Evolutionary conservation across 2,797 vertebrate species (phyloP), one percentile per base, ranked within the genome.

Genomic region (Enteromius radiatus): DNA sequence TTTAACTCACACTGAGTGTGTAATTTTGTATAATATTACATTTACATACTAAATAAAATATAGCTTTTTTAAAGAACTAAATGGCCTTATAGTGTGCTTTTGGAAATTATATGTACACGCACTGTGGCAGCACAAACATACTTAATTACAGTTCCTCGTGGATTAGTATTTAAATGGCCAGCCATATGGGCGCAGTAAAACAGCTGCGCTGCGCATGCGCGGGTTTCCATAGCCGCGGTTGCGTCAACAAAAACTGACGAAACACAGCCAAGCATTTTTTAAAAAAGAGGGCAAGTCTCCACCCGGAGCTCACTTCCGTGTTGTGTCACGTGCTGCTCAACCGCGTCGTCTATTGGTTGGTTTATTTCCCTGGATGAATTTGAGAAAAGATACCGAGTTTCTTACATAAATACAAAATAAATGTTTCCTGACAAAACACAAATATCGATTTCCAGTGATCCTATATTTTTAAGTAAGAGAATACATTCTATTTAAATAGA

Each of bases 261-360:
- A 77, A 83, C 74, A 83, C 63, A 76, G 73, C 19, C 23, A 4
- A 36, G 81, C 81, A 83, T 83, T 83, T 76, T 83, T 83, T 6
- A 63, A 77, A 83, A 82, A 70, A 3, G 45, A 56, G 14, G 11
- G 17, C n/a, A 21, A 69, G 70, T 31, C 81, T 83, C 81, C 81
- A 63, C 81, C 38, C 65, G 49, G 64, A 26, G 21, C 8, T 77
- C 64, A 6, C 73, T 23, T 68, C 73, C n/a, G 73, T 47, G 49
- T 77, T 77, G 38, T 56, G 74, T 76, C 81, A 83, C 14, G 81
- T 83, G 81, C 3, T 70, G 63, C 63, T 23, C 23, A 15, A 1
- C 9, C 12, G 63, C 38, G 63, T 69, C 74, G 11, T 21, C 14
- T 19, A 83, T 83, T 83, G 64, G 81, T 70, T 70, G 28, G 9